Evolutionary conservation across 2,113 vertebrate genomes (phyloP), one percentile per base, ranked within the genome.

Genomic region (Ptyas mucosa): DNA sequence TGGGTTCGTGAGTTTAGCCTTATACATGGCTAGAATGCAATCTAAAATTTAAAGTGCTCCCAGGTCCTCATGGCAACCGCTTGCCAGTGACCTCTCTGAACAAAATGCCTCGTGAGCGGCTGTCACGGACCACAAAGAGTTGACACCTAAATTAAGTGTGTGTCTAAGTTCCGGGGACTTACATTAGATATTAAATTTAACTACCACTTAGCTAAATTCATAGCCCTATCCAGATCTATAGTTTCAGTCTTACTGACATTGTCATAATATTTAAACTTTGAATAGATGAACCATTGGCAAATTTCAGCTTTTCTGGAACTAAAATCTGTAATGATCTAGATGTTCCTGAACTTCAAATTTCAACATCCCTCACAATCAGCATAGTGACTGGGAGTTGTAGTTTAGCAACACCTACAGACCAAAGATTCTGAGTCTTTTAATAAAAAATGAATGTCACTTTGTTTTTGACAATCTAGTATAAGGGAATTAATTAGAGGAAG

Each of bases 1-100:
- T 95, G 96, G 95, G 95, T 95, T 94, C 6, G 8, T 64, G 75
- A 81, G 46, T 87, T 92, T 89, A 29, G 0, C 90, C 69, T 58
- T 91, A 95, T 89, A 64, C 89, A 0, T 1, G 23, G 23, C 85
- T 51, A 46, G 85, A 49, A 49, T 87, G 85, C 46, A 51, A 51
- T 87, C 46, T 87, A 87, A 87, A 51, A 49, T 87, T 87, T 87
- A 87, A 92, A 64, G 29, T 69, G n/a, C 55, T 69, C 49, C 23
- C 12, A 39, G 21, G 23, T 88, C 23, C 49, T 43, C 58, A 26
- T 1, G 26, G 29, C 46, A 88, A 20, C 91, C 53, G 57, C 21
- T 18, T 69, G 57, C 86, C 52, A 49, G 12, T 20, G n/a, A n/a
- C 46, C 34, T 24, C 23, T 69, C 88, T 39, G 54, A 88, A 92